These are phyloP conservation scores for Hofmannophila pseudospretella DNA, from an alignment of 2,888 invertebrate genomes.

Conservation along the genomic window DNA sequence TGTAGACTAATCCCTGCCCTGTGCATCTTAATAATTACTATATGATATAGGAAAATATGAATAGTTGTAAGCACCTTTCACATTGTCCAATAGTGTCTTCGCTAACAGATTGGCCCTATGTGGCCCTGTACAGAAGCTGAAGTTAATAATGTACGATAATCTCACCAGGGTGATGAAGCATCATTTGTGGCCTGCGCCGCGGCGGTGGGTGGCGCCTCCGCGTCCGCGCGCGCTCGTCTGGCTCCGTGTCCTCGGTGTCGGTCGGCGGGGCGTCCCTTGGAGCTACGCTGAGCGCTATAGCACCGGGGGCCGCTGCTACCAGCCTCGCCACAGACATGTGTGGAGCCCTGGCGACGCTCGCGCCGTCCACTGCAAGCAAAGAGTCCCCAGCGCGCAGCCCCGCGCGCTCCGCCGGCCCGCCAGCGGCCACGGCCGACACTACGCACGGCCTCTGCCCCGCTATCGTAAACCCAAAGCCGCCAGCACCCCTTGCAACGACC, in stretches of 20 bases:
- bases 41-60: too few species aligned
- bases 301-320: conserved; percentile 91
- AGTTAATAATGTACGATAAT: too few species aligned
- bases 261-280: conserved; percentile 65
- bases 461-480: conserved; percentile 98
- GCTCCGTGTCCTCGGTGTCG: conserved; percentile 68
- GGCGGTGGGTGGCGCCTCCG: conserved; percentile 62
- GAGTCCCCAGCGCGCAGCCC: conserved; percentile 95
- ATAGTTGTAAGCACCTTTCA: too few species aligned
- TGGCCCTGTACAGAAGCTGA: too few species aligned
- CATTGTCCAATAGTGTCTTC: too few species aligned
- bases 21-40: too few species aligned
- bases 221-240: conserved; percentile 61
- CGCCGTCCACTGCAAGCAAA: conserved; percentile 93
- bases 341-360: conserved; percentile 92
- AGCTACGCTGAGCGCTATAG: conserved; percentile 91
- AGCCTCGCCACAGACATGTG: conserved; percentile 96
- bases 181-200: conserved; percentile 55
- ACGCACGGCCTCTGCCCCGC: conserved; percentile 98
- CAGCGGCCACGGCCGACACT: conserved; percentile 93
- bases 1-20: too few species aligned
- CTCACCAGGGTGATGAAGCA: conserved; percentile 61
- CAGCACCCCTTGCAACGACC: conserved; percentile 89
- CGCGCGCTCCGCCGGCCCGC: conserved; percentile 91
- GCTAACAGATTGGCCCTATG: too few species aligned